Conservation (phyloP, 1,140 invertebrate genomes). For the Lutraria rhynchaena region DNA sequence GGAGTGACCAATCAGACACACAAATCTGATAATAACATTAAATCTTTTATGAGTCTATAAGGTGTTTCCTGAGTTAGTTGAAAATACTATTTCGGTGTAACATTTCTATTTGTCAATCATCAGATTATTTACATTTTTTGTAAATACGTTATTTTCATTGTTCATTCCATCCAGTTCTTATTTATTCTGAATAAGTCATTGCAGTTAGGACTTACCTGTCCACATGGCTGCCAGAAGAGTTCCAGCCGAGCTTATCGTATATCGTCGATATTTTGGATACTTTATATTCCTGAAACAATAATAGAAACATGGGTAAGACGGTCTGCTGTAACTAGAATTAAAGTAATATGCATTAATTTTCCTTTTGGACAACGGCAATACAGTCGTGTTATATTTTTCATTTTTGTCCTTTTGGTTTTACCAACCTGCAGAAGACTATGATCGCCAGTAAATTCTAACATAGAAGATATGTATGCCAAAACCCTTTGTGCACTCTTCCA, state of each 20-base stretch:
- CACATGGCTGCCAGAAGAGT: conserved; percentile 81
- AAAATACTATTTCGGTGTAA: too few species aligned
- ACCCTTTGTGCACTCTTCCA: conserved; percentile 80
- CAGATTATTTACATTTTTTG: too few species aligned
- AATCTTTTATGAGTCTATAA: too few species aligned
- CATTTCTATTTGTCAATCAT: too few species aligned
- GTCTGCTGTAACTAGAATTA: background rate
- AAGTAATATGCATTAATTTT: too few species aligned
- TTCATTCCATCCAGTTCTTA: background rate
- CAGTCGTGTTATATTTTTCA: too few species aligned
- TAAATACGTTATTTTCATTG: too few species aligned
- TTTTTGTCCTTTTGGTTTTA: background rate
- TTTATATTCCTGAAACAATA: conserved; percentile 82
- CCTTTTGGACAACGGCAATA: too few species aligned
- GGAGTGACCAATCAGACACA: too few species aligned
- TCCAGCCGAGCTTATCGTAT: conserved; percentile 85
- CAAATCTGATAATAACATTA: too few species aligned
- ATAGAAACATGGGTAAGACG: background rate
- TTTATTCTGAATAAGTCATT: background rate
- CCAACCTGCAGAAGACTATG: conserved; percentile 85
- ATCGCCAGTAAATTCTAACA: conserved; percentile 85
- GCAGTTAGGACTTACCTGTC: conserved; percentile 83
- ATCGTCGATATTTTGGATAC: conserved; percentile 82
- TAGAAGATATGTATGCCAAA: conserved; percentile 83
- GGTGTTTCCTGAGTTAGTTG: too few species aligned